Conservation (phyloP, 2,113 vertebrate species). For the Hepsetus odoe region DNA sequence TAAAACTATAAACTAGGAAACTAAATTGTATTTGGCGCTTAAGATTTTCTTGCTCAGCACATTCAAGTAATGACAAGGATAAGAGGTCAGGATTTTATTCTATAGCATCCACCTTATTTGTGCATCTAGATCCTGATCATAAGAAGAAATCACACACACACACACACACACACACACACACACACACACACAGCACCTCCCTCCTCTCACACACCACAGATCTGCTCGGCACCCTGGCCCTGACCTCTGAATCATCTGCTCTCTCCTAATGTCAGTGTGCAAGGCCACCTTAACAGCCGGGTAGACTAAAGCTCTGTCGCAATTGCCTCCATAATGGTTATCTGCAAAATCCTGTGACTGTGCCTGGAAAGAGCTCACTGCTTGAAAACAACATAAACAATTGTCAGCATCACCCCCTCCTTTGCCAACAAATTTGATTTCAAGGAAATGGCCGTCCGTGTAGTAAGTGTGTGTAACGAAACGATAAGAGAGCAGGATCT, state of each 20-base stretch:
- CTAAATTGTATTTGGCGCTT: too few species aligned
- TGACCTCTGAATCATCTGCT: conserved; percentile 21
- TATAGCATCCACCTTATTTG: conserved; percentile 2
- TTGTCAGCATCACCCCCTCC: conserved; percentile 38
- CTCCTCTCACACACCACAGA: neutral
- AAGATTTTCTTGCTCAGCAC: too few species aligned
- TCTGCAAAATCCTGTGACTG: neutral
- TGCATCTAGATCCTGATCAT: conserved; percentile 16
- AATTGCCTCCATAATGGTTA: conserved; percentile 7
- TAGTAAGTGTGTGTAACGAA: conserved; percentile 75
- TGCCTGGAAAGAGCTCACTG: conserved; percentile 1
- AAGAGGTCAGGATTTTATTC: neutral
- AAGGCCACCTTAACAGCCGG: conserved; percentile 13
- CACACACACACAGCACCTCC: neutral
- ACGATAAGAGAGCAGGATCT: conserved; percentile 75
- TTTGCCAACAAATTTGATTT: conserved; percentile 66
- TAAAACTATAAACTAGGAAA: too few species aligned
- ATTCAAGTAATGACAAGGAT: neutral
- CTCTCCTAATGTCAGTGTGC: neutral
- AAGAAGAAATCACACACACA: neutral
- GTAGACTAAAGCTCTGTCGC: neutral
- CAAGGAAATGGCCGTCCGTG: conserved; percentile 71
- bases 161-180: too few species aligned
- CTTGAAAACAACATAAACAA: conserved; percentile 26
- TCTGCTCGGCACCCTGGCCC: neutral